Percentiles rank a stretch among this genome's conserved stretches.
These are phyloP conservation scores for Sebastes variabilis DNA, from an alignment of 2,797 vertebrate species.

Conservation along the genomic window DNA sequence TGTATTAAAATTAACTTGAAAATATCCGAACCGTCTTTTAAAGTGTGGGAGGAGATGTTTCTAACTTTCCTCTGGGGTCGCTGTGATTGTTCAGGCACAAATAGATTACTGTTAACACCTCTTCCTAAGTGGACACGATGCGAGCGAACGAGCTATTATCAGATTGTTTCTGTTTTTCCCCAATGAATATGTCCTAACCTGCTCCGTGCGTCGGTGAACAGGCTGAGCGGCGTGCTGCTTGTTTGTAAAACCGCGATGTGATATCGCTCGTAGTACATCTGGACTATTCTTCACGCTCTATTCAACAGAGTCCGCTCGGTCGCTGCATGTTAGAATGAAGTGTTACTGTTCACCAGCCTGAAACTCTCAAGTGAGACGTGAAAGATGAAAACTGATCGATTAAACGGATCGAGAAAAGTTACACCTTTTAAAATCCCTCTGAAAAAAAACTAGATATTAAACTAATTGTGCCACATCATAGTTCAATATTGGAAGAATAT, in stretches of 20 bases:
- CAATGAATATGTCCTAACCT: no score
- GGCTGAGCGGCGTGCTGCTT: no score
- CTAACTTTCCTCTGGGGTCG: background rate
- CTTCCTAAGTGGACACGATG: no score
- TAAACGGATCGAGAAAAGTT: background rate
- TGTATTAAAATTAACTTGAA: background rate
- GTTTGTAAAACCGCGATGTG: no score
- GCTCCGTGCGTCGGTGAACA: no score
- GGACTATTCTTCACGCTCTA: no score
- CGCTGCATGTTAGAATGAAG: no score
- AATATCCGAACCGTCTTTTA: background rate
- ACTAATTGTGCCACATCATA: background rate
- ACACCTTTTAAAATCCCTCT: background rate
- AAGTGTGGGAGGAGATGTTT: background rate
- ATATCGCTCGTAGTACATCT: no score
- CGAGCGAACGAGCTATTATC: no score
- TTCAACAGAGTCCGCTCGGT: no score
- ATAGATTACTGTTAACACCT: background rate
- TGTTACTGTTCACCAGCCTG: background rate
- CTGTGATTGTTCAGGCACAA: background rate
- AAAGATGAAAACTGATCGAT: background rate
- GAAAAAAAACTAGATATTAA: background rate
- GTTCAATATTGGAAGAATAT: background rate
- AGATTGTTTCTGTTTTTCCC: no score
- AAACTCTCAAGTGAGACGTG: background rate